A percentile compares a stretch with the other conserved stretches of the same genome.
Conservation (phyloP, 2,797 vertebrate species). For the Hoplostethus atlanticus region DNA sequence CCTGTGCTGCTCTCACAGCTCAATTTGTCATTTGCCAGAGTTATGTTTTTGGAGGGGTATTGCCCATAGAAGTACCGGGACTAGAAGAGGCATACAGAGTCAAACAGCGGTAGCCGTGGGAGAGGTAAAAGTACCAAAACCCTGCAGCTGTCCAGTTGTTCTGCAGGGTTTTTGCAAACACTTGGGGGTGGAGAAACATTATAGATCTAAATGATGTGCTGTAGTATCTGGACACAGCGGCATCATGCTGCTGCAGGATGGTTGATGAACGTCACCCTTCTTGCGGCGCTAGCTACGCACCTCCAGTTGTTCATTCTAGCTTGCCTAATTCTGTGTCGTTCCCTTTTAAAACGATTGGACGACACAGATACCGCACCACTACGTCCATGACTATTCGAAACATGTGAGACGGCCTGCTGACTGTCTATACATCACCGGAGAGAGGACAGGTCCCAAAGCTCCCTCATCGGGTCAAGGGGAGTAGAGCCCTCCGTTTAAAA, state of each 20-base stretch:
- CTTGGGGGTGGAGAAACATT: too few relatives aligned
- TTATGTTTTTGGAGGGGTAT: constrained; percentile 16
- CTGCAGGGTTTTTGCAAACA: too few relatives aligned
- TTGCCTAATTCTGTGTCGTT: constrained; percentile 13
- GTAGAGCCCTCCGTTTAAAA: constrained; percentile 16
- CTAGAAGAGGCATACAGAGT: not conserved
- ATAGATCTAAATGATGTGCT: too few relatives aligned
- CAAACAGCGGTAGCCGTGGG: not conserved
- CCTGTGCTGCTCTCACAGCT: constrained; percentile 54
- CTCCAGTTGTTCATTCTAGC: constrained; percentile 13
- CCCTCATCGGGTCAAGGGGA: not conserved
- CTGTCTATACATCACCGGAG: constrained; percentile 53
- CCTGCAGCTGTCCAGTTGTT: not conserved
- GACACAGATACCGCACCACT: constrained; percentile 23
- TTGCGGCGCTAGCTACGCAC: not conserved
- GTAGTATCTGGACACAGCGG: too few relatives aligned
- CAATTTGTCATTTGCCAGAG: constrained; percentile 47
- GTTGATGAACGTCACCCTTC: too few relatives aligned
- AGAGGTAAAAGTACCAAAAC: not conserved
- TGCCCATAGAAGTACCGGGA: not conserved
- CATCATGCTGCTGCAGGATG: too few relatives aligned
- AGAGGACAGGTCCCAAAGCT: constrained; percentile 50
- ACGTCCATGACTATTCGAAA: constrained; percentile 37
- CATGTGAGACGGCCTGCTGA: constrained; percentile 28
- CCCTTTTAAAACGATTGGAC: constrained; percentile 21